Conservation (phyloP, 2,888 invertebrate genomes). For the Caenorhabditis sp. region DNA sequence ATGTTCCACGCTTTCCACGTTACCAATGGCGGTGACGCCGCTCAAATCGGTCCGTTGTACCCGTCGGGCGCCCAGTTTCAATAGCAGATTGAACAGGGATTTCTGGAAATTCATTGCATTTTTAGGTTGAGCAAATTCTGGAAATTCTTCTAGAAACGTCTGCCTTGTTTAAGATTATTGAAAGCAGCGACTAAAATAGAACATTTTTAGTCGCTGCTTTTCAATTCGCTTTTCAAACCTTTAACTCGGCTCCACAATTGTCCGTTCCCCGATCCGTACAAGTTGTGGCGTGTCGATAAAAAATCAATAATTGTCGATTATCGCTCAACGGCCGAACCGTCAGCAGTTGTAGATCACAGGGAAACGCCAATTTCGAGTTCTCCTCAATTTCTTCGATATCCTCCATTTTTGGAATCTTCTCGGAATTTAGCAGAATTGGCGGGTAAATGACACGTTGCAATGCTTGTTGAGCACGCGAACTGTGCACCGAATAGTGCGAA, state of each 20-base stretch:
- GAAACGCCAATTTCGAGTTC: slow-evolving; percentile 47
- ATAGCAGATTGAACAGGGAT: slow-evolving; percentile 18
- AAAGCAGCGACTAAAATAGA: neutral
- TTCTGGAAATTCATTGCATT: slow-evolving; percentile 9
- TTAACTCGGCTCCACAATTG: slow-evolving; percentile 32
- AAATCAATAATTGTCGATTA: slow-evolving; percentile 35
- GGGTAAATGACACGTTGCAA: slow-evolving; percentile 50
- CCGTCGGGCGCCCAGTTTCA: slow-evolving; percentile 24
- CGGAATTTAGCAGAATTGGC: slow-evolving; percentile 6
- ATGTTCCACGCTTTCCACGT: slow-evolving; percentile 16
- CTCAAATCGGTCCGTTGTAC: slow-evolving; percentile 51
- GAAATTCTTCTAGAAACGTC: neutral
- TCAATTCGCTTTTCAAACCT: too few species aligned
- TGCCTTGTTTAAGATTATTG: neutral
- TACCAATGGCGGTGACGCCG: slow-evolving; percentile 28
- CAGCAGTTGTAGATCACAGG: slow-evolving; percentile 65
- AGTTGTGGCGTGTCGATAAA: slow-evolving; percentile 48
- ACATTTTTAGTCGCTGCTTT: neutral
- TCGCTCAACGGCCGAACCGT: slow-evolving; percentile 52
- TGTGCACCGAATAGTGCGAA: slow-evolving; percentile 25
- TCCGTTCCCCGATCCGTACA: neutral
- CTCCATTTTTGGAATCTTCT: slow-evolving; percentile 11
- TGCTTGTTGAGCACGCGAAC: slow-evolving; percentile 32
- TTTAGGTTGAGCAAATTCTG: neutral
- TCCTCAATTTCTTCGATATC: slow-evolving; percentile 23